phyloP scores from a whole-genome alignment of 2,113 vertebrate species.

The Phalacrocorax brasilianus region DNA sequence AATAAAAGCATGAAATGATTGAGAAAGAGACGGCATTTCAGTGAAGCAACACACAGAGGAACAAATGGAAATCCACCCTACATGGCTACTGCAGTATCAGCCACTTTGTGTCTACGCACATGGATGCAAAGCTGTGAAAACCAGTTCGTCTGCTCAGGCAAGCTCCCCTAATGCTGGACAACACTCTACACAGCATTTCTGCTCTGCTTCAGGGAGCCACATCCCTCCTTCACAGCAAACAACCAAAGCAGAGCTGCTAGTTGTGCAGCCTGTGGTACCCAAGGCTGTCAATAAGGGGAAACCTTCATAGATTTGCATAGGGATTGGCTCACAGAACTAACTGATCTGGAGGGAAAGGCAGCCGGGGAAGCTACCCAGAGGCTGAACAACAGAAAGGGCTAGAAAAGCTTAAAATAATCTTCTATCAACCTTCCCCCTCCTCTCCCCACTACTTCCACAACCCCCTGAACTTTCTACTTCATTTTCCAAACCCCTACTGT shows the following conservation, averaged over 20 bases:
- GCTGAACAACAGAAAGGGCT: not conserved
- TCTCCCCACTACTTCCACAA: not conserved
- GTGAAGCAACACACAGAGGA: not conserved
- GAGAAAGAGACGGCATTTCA: not conserved
- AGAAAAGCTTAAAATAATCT: not conserved
- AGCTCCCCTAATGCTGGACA: not conserved
- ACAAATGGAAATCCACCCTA: not conserved
- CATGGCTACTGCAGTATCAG: not conserved
- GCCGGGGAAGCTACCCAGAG: not conserved
- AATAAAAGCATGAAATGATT: not conserved
- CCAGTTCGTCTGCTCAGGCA: not conserved
- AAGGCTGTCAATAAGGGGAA: not conserved
- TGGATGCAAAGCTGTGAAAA: no score
- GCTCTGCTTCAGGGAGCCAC: not conserved
- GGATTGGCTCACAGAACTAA: not conserved
- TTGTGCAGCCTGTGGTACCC: not conserved
- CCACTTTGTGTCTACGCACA: not conserved
- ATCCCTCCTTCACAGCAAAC: not conserved
- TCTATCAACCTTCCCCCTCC: not conserved
- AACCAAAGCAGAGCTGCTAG: not conserved
- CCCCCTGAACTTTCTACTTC: not conserved
- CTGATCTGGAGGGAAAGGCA: not conserved
- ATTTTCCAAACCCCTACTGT: not conserved
- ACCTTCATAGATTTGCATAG: not conserved
- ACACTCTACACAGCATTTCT: not conserved